These are phyloP conservation scores for Heliconius ethilla DNA, from an alignment of 2,888 invertebrate species.

Conservation along the genomic window DNA sequence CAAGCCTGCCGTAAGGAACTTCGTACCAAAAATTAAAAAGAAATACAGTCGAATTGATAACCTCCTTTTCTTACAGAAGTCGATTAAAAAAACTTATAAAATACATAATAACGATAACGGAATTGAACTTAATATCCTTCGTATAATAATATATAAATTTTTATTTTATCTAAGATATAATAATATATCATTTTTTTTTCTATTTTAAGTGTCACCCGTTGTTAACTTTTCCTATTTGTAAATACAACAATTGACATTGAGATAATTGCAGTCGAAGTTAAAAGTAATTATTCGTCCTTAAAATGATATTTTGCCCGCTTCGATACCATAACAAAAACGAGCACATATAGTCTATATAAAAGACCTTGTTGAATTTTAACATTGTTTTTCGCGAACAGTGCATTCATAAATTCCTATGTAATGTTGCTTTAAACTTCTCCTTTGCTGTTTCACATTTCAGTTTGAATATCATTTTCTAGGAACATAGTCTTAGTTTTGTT, in stretches of 20 bases:
- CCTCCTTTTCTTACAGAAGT: too few species aligned
- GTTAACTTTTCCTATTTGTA: neutral
- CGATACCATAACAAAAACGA: slow-evolving; percentile 4
- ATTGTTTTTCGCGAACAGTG: slow-evolving; percentile 24
- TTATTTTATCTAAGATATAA: too few species aligned
- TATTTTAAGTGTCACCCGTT: neutral
- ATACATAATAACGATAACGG: neutral
- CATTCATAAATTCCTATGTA: slow-evolving; percentile 22
- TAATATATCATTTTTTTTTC: too few species aligned
- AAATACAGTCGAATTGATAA: too few species aligned
- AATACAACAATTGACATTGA: neutral
- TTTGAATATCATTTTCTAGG: slow-evolving; percentile 12
- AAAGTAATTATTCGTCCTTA: neutral
- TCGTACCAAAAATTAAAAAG: too few species aligned
- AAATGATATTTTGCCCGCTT: slow-evolving; percentile 1
- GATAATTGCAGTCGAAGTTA: neutral
- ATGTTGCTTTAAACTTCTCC: slow-evolving; percentile 13
- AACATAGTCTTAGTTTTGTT: slow-evolving; percentile 18
- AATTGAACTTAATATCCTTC: neutral
- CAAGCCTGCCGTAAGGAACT: too few species aligned
- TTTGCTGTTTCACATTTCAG: slow-evolving; percentile 17
- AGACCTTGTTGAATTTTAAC: slow-evolving; percentile 25
- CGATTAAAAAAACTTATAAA: too few species aligned
- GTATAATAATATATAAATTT: too few species aligned
- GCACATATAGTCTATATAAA: neutral